Base-by-base conservation (phyloP, 2,113 vertebrate species). In the Atherinomorus stipes region DNA sequence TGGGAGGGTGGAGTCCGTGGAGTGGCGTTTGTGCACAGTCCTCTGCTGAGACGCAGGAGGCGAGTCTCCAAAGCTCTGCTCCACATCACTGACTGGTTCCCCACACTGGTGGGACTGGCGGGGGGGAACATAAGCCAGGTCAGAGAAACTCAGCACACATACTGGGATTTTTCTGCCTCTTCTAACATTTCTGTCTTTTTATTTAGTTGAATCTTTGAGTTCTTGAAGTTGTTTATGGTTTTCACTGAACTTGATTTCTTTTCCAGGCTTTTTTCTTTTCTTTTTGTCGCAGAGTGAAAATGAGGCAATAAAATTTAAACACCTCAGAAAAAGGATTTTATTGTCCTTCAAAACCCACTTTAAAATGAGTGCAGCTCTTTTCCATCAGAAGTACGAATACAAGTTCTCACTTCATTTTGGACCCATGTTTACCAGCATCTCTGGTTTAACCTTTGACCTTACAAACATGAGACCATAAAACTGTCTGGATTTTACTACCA, bases 51-150 rank as follows among this genome's bases (percentile, higher is more conserved):
- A 63, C 93, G 89, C 60, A 93, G 94, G 81, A 93, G 95, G 1
- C 89, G 95, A 37, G 94, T 95, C 13, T 98, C 95, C 81, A 94
- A 91, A 71, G 96, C 93, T 0, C 91, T 99, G n/a, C 86, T 97
- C 60, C 97, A 99, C 88, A 96, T 99, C 93, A 98, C 97, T 0
- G 97, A 99, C 88, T 99, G 97, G 97, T 98, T 97, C 90, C 97
- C 97, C 0, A 99, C 97, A 1, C 92, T 99, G 78, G 95, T 98
- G 60, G 83, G 91, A 1, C 94, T 99, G 80, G 97, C 96, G 0
- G 94, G 95, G 13, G 96, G 96, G 2, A 95, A 95, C 19, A 50
- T 94, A 73, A 89, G 84, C 76, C 71, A 90, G 89, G 91, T 92
- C 49, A 71, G 83, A 52, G 49, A 12, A 12, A 13, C 64, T 49